These are phyloP conservation scores for Physeter macrocephalus DNA, from an alignment of 2,113 vertebrate species.

Conservation along the genomic window DNA sequence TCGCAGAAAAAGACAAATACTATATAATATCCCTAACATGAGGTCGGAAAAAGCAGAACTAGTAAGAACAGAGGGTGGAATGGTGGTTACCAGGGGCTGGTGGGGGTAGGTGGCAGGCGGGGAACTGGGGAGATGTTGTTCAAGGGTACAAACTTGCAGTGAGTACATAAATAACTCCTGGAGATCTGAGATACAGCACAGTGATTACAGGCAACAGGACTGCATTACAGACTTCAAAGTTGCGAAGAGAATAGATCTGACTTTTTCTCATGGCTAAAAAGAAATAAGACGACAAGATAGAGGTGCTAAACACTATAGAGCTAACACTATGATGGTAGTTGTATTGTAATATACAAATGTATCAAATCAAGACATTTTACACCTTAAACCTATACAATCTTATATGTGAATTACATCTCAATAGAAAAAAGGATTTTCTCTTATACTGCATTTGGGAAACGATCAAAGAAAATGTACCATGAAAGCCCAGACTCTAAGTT, in stretches of 20 bases:
- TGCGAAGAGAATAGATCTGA: neutral
- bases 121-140: neutral
- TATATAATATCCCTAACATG: neutral
- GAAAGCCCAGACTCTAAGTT: neutral
- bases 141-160: neutral
- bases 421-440: neutral
- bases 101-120: accelerated
- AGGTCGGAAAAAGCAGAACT: neutral
- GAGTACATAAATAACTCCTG: neutral
- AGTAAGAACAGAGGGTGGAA: neutral
- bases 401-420: neutral
- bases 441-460: neutral
- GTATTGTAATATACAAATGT: neutral
- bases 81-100: neutral
- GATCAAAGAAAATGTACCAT: neutral
- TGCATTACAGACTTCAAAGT: neutral
- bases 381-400: neutral
- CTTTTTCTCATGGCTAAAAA: neutral
- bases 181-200: neutral
- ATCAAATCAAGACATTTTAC: neutral
- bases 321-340: neutral
- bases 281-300: neutral
- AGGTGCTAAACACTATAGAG: neutral
- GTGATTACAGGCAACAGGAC: neutral
- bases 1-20: neutral